Percentiles rank a stretch among this genome's conserved stretches.
Evolutionary conservation across 1,140 invertebrate genomes (phyloP).

Genomic region (Neotoxoptera formosana): DNA sequence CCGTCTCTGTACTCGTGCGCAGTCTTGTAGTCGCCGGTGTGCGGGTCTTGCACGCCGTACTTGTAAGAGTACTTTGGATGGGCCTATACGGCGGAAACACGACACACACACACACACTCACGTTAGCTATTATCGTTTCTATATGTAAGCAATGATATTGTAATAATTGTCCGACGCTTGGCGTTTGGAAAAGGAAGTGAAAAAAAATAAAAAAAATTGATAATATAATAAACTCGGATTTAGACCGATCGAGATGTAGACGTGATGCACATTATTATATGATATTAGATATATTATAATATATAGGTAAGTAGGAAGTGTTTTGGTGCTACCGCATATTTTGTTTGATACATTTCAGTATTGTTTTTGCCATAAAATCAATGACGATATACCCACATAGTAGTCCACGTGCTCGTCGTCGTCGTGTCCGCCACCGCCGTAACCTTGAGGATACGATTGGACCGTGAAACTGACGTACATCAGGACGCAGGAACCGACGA

Average conservation of each 20-base stretch:
- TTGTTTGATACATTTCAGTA: no score
- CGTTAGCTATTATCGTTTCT: background rate
- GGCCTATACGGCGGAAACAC: conserved; percentile 65
- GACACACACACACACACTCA: background rate
- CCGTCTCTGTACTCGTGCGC: conserved; percentile 61
- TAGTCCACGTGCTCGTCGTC: conserved; percentile 60
- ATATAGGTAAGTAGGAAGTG: background rate
- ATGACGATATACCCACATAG: conserved; percentile 47
- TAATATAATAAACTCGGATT: background rate
- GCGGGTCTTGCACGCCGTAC: conserved; percentile 74
- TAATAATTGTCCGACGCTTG: background rate
- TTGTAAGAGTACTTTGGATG: conserved; percentile 74
- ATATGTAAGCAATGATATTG: background rate
- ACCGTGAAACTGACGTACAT: conserved; percentile 17
- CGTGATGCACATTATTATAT: no score
- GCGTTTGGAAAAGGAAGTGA: background rate
- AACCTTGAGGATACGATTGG: conserved; percentile 42
- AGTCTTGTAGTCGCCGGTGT: conserved; percentile 69
- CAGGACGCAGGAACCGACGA: conserved; percentile 43
- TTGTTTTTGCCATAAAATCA: background rate
- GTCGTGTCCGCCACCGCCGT: conserved; percentile 38
- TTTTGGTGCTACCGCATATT: background rate
- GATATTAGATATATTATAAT: no score
- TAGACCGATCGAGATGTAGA: background rate
- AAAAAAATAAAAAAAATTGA: background rate